Evolutionary conservation across 2,888 invertebrate species (phyloP).

Genomic region (Labia minor): DNA sequence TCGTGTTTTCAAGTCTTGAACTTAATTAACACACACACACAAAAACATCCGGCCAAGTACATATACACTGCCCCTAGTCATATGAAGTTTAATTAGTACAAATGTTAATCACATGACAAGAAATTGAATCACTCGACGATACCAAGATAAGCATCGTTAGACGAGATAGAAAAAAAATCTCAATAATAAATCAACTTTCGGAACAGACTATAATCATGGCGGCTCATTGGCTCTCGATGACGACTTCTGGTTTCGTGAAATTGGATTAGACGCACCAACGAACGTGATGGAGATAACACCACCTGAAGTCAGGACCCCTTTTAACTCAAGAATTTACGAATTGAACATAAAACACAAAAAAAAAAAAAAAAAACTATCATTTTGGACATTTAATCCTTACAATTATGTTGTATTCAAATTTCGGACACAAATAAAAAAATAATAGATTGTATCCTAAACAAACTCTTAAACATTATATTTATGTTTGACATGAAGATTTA

Average conservation of each 20-base stretch:
- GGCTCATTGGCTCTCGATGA: background rate
- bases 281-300: conserved; percentile 4
- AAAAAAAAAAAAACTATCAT: too few relatives aligned
- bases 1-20: too few relatives aligned
- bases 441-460: too few relatives aligned
- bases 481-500: too few relatives aligned
- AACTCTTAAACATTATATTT: too few relatives aligned
- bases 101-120: conserved; percentile 13
- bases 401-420: too few relatives aligned
- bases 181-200: conserved; percentile 3
- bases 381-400: too few relatives aligned
- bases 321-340: background rate
- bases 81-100: background rate
- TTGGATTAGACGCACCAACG: conserved; percentile 4
- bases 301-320: background rate
- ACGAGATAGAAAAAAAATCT: background rate
- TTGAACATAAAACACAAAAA: too few relatives aligned
- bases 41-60: too few relatives aligned
- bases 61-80: background rate
- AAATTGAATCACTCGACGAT: conserved; percentile 5
- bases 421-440: too few relatives aligned
- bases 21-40: too few relatives aligned
- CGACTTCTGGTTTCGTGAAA: conserved; percentile 2
- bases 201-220: background rate
- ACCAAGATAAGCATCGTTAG: background rate